These are phyloP conservation scores for Harpalus rubripes DNA, from an alignment of 2,888 invertebrate species.

Conservation along the genomic window DNA sequence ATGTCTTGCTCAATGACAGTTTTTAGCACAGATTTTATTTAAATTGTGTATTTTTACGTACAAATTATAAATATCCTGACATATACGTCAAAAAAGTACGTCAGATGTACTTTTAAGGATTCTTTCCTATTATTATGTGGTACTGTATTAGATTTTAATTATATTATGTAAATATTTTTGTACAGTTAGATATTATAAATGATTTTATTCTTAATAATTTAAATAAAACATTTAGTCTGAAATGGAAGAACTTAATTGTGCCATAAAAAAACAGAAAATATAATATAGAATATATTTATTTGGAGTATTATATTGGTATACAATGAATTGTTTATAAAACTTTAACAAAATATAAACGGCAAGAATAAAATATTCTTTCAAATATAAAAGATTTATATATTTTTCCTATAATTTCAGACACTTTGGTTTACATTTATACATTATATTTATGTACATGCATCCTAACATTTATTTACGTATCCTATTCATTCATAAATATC, in stretches of 20 bases:
- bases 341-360: constrained; percentile 54
- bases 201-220: constrained; percentile 33
- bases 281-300: constrained; percentile 45
- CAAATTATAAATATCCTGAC: constrained; percentile 44
- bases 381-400: constrained; percentile 41
- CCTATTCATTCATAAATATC: too few relatives aligned
- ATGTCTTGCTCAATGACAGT: constrained; percentile 34
- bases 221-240: constrained; percentile 28
- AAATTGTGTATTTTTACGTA: constrained; percentile 37
- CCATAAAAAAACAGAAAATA: constrained; percentile 19
- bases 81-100: constrained; percentile 25
- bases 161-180: constrained; percentile 58
- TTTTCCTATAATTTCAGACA: background rate
- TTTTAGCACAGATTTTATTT: constrained; percentile 28
- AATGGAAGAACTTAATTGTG: constrained; percentile 20
- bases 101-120: constrained; percentile 45
- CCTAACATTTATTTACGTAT: too few relatives aligned
- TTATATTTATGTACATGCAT: constrained; percentile 5
- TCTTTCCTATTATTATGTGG: constrained; percentile 42
- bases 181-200: constrained; percentile 32
- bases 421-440: constrained; percentile 35
- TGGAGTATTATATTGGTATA: constrained; percentile 22
- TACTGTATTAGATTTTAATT: constrained; percentile 46
- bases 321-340: constrained; percentile 38
- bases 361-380: constrained; percentile 55